Evolutionary conservation across 2,113 vertebrate species (phyloP).

Genomic region (Ariopsis seemanni): DNA sequence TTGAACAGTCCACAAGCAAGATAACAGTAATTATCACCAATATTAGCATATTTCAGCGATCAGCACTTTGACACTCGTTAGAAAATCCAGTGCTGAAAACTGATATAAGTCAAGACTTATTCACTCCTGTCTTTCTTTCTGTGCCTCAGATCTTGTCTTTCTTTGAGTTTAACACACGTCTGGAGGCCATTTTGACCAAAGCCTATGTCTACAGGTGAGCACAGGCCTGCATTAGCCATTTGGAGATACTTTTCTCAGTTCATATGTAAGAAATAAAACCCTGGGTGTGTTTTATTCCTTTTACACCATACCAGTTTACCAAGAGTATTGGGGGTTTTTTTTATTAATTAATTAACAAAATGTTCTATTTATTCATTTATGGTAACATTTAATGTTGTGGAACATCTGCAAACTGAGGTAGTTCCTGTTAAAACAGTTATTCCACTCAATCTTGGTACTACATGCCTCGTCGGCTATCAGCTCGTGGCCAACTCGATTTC

Average conservation of each 20-base stretch:
- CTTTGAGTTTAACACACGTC: constrained; percentile 92
- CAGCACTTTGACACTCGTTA: background rate
- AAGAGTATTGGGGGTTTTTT: background rate
- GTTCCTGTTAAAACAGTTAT: background rate
- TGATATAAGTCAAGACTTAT: background rate
- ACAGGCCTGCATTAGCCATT: background rate
- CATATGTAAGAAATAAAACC: background rate
- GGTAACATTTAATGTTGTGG: no score
- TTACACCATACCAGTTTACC: background rate
- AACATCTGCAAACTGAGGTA: background rate
- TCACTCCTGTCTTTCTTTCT: background rate
- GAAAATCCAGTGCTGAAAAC: background rate
- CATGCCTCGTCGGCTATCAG: no score
- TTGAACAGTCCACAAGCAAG: background rate
- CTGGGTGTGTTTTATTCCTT: background rate
- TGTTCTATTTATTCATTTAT: background rate
- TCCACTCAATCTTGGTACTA: background rate
- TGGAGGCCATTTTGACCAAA: constrained; percentile 94
- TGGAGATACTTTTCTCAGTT: background rate
- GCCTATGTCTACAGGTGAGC: constrained; percentile 94
- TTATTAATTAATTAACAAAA: background rate
- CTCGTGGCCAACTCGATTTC: no score
- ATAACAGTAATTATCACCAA: no score
- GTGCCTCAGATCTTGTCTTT: constrained; percentile 86
- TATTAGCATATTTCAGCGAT: background rate